Base-by-base conservation (phyloP, 2,113 vertebrate species). In the Grus americana region DNA sequence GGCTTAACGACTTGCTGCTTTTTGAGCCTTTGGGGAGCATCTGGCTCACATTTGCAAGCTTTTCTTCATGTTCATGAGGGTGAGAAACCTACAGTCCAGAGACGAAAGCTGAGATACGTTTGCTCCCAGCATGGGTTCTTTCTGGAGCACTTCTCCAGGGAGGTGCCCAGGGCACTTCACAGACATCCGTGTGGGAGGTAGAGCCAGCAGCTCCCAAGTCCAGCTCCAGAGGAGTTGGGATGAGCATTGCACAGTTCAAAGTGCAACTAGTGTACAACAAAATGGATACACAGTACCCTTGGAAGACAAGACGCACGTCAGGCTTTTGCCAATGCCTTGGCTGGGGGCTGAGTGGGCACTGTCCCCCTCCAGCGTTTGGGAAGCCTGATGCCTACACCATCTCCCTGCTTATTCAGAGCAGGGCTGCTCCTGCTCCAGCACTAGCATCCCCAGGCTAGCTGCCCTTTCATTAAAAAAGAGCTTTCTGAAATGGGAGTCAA, bases 21-120 rank as follows among this genome's bases (percentile, higher is more conserved):
- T 96, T 92, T 47, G 36, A 86, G 47, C 38, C 72, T 85, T 91
- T 85, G 49, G 21, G 54, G 36, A 87, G 23, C 27, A 92, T 62
- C 58, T 81, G 66, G 70, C 40, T 87, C 65, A 65, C 19, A 85
- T 93, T 68, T 91, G 73, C 44, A 75, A 88, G 44, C 8, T 92
- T 92, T 88, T 86, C 40, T 86, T 91, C 49, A 9, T 47, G 47
- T 72, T 91, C 57, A 85, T 17, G 65, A 65, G 38, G 21, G 47
- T 79, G 74, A 94, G 54, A 89, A 90, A 87, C 40, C 27, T 81
- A 46, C 40, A 81, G 38, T 81, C 44, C 78, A 67, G 52, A 81
- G 50, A 59, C 1, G 5, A 88, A 95, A 72, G 55, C 52, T 84
- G 40, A 59, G 26, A 57, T 78, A 73, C 22, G 3, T 78, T 91